Conservation (phyloP, 2,113 vertebrate species). For the Catharus fuscescens region DNA sequence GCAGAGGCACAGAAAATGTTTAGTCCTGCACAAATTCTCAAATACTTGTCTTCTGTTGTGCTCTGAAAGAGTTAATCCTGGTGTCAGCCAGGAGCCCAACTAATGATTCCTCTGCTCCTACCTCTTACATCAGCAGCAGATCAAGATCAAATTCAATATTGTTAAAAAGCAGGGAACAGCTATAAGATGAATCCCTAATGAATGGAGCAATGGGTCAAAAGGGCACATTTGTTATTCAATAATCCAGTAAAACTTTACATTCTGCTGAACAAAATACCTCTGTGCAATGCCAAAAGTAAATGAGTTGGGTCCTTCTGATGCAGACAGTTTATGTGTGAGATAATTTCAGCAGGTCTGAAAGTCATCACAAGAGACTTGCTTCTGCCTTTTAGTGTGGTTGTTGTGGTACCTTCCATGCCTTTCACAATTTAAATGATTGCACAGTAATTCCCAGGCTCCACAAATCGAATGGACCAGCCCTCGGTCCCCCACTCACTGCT, state of each 20-base stretch:
- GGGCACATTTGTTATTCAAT: neutral
- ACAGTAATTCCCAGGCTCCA: neutral
- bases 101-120: neutral
- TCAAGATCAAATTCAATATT: neutral
- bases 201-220: neutral
- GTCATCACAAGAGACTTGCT: neutral
- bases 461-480: neutral
- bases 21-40: neutral
- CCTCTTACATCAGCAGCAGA: neutral
- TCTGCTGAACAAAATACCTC: neutral
- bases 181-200: neutral
- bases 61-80: neutral
- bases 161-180: neutral
- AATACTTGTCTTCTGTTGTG: neutral
- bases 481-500: neutral
- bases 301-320: neutral
- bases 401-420: neutral
- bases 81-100: neutral
- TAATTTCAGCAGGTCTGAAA: neutral
- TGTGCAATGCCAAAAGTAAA: neutral
- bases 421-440: neutral
- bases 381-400: neutral
- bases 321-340: neutral
- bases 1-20: neutral
- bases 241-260: neutral